Evolutionary conservation across 2,113 vertebrate species (phyloP).

Genomic region (Ceuthmochares aereus): DNA sequence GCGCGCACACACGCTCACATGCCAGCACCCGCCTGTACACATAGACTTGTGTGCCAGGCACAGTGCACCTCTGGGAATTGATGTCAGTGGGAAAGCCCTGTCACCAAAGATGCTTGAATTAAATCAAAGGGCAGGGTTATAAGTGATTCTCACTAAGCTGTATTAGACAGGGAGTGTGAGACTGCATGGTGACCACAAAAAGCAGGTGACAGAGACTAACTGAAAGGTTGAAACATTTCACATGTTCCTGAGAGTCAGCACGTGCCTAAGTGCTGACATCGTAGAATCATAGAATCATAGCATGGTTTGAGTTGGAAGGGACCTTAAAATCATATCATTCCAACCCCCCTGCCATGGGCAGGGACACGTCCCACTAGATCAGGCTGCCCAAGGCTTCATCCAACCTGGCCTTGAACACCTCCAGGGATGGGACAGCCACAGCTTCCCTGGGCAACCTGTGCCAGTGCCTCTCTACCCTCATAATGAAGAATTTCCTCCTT

Average conservation of each 20-base stretch:
- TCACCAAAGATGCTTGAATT: background rate
- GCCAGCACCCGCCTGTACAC: background rate
- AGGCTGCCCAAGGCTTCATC: too few relatives aligned
- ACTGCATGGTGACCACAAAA: background rate
- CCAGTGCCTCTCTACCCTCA: too few relatives aligned
- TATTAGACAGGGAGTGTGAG: background rate
- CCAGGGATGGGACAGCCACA: too few relatives aligned
- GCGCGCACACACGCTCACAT: background rate
- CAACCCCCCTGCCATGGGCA: too few relatives aligned
- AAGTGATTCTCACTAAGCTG: background rate
- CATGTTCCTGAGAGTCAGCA: background rate
- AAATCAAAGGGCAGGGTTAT: fast-evolving
- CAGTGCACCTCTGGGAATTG: background rate
- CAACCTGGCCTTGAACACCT: too few relatives aligned
- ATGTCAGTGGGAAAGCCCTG: background rate
- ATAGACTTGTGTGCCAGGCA: fast-evolving
- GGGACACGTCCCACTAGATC: too few relatives aligned
- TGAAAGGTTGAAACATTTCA: background rate
- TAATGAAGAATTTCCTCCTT: too few relatives aligned
- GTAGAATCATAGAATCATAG: too few relatives aligned
- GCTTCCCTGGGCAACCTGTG: too few relatives aligned
- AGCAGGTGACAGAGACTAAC: background rate
- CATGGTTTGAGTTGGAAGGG: too few relatives aligned
- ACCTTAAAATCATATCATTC: too few relatives aligned
- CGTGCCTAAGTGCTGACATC: background rate